Percentiles rank a stretch among this genome's conserved stretches.
Conservation (phyloP, 2,888 invertebrate genomes). For the Matsumyia berberina region DNA sequence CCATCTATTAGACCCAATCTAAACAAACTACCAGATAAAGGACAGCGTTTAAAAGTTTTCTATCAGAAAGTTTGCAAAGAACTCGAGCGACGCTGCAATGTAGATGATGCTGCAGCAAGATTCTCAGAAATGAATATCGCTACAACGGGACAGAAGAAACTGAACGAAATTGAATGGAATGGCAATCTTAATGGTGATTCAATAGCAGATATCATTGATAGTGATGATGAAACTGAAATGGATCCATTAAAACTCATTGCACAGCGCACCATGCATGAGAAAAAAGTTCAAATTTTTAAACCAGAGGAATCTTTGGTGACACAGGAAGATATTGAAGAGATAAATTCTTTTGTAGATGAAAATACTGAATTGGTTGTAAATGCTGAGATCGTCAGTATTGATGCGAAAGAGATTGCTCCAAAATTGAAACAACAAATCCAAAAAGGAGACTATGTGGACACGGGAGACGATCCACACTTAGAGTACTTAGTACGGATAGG, state of each 20-base stretch:
- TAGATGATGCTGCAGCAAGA: constrained; percentile 80
- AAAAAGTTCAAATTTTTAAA: constrained; percentile 79
- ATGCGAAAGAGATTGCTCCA: constrained; percentile 78
- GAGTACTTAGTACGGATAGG: constrained; percentile 81
- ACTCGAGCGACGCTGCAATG: constrained; percentile 79
- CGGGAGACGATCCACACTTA: constrained; percentile 81
- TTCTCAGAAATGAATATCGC: constrained; percentile 83
- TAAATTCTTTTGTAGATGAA: constrained; percentile 78
- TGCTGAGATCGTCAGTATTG: constrained; percentile 79
- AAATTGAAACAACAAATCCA: constrained; percentile 70
- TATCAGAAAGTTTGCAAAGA: constrained; percentile 81
- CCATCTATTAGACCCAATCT: constrained; percentile 78
- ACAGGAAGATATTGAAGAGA: constrained; percentile 81
- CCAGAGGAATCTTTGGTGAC: constrained; percentile 81
- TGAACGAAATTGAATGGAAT: constrained; percentile 82
- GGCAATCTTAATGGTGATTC: constrained; percentile 74
- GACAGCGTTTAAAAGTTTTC: constrained; percentile 81
- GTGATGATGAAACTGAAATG: constrained; percentile 82
- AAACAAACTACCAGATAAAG: constrained; percentile 82
- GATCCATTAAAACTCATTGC: constrained; percentile 83
- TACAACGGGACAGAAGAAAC: constrained; percentile 78
- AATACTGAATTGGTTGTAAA: constrained; percentile 44
- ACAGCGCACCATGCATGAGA: constrained; percentile 81
- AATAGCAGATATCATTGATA: constrained; percentile 80
- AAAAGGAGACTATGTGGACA: constrained; percentile 11